Evolutionary conservation across 1,140 invertebrate species (phyloP).

Genomic region (Sitobion miscanthi): DNA sequence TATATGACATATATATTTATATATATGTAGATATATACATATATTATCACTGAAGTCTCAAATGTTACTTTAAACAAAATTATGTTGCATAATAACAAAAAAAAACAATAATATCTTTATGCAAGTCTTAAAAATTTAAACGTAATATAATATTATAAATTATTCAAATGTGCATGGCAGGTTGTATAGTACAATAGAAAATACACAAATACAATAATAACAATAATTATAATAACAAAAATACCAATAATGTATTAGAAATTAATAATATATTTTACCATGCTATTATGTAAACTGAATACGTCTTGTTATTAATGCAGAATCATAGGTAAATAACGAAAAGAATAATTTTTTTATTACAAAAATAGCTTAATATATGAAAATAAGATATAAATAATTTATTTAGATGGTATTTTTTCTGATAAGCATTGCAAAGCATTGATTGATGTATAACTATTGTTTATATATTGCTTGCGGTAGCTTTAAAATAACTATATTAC

Average conservation of each 20-base stretch:
- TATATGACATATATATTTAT: neutral
- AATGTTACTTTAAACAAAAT: constrained; percentile 44
- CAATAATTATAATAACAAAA: neutral
- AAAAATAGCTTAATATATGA: constrained; percentile 42
- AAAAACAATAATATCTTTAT: neutral
- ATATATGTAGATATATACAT: neutral
- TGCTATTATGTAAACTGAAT: neutral
- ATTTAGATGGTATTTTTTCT: neutral
- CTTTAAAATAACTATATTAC: neutral
- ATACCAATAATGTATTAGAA: neutral
- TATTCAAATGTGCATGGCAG: constrained; percentile 32
- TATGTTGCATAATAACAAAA: constrained; percentile 3
- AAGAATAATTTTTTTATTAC: neutral
- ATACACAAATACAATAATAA: constrained; percentile 1
- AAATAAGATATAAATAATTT: constrained; percentile 40
- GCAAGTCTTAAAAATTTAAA: constrained; percentile 31
- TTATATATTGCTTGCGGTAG: neutral
- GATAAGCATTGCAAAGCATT: constrained; percentile 22
- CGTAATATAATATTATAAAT: constrained; percentile 12
- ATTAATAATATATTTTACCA: neutral
- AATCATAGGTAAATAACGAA: constrained; percentile 14
- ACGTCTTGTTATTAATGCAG: neutral
- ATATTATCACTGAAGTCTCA: constrained; percentile 51
- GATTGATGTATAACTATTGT: neutral
- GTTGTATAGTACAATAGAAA: constrained; percentile 18